Conservation (phyloP, 1,140 invertebrate species). For the Mercenaria mercenaria region DNA sequence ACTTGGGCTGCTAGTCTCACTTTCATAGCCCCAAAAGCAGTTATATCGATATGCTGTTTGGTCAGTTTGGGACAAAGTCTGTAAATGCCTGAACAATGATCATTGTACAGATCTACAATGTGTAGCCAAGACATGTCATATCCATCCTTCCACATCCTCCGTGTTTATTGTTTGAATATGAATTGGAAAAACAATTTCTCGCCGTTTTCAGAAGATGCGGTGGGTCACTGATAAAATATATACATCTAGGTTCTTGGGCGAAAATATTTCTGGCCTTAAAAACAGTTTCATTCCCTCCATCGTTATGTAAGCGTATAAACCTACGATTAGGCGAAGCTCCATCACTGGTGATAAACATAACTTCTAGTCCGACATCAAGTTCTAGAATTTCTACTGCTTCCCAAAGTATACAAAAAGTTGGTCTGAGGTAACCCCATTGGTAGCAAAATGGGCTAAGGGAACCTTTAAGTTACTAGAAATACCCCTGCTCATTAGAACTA, state of each 20-base stretch:
- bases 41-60: constrained; percentile 40
- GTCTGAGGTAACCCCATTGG: constrained; percentile 62
- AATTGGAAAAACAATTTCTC: constrained; percentile 14
- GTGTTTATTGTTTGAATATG: background rate
- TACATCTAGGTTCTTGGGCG: background rate
- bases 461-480: constrained; percentile 34
- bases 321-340: constrained; percentile 64
- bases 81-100: constrained; percentile 57
- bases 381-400: constrained; percentile 50
- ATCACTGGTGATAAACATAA: constrained; percentile 66
- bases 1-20: constrained; percentile 68
- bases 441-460: constrained; percentile 65
- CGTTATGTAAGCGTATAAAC: constrained; percentile 28
- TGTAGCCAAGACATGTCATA: constrained; percentile 65
- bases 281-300: background rate
- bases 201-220: constrained; percentile 28
- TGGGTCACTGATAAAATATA: background rate
- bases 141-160: constrained; percentile 63
- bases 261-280: constrained; percentile 3
- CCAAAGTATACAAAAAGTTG: constrained; percentile 67
- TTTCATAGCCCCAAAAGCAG: constrained; percentile 43
- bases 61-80: constrained; percentile 47
- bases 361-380: constrained; percentile 30
- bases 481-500: constrained; percentile 58
- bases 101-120: constrained; percentile 62